Conservation (phyloP, 2,113 vertebrate genomes). For the Petrocephalus microphthalmus region DNA sequence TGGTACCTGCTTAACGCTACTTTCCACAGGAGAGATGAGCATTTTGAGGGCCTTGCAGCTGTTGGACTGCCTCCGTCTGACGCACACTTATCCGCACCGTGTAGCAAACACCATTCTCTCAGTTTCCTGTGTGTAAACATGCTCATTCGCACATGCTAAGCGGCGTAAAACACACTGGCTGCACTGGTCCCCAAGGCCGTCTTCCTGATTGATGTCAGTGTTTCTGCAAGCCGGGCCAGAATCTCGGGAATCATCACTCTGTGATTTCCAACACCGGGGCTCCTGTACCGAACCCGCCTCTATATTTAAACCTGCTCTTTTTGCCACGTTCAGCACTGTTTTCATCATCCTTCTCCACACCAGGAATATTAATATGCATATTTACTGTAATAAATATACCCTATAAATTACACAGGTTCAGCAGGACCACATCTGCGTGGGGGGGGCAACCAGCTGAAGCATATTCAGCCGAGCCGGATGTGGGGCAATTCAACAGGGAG, state of each 20-base stretch:
- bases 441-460: slow-evolving; percentile 17
- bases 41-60: neutral
- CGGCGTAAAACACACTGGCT: neutral
- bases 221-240: slow-evolving; percentile 14
- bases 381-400: slow-evolving; percentile 31
- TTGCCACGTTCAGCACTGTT: slow-evolving; percentile 21
- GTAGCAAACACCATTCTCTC: neutral
- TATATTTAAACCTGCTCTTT: slow-evolving; percentile 21
- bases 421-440: slow-evolving; percentile 23
- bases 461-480: slow-evolving; percentile 22
- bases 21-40: neutral
- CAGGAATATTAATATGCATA: slow-evolving; percentile 28
- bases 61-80: neutral
- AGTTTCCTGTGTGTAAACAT: neutral
- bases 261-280: neutral
- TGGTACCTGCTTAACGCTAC: neutral
- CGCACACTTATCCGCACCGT: neutral
- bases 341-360: slow-evolving; percentile 10
- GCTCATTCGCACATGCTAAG: neutral
- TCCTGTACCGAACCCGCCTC: neutral
- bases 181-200: neutral
- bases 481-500: neutral
- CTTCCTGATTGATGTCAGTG: slow-evolving; percentile 1
- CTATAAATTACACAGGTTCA: slow-evolving; percentile 30
- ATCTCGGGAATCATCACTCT: slow-evolving; percentile 5